Evolutionary conservation across 2,888 invertebrate genomes (phyloP), one percentile per base, ranked within the genome.

Genomic region (Nomada fabriciana): DNA sequence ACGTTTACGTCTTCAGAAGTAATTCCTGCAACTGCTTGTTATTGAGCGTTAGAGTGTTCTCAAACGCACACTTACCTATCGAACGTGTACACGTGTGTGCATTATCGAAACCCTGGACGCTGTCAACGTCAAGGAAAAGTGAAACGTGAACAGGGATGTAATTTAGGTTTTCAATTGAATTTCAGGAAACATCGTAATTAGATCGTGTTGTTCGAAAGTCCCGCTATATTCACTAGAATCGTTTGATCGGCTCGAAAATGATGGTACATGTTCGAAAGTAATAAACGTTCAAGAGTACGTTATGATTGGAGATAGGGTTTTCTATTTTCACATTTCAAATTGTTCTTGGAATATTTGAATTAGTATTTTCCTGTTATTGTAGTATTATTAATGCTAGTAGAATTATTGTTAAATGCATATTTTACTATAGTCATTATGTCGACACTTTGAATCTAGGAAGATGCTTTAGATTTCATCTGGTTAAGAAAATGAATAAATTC

Each of bases 1-100:
- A 43, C 82, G 70, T 80, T 67, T 63, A 67, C 61, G 53, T 59
- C 64, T 67, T 70, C 67, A 69, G 29, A 60, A 76, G 43, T 63
- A 74, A 83, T 76, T 76, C 69, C 20, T 25, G 61, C 20, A 71
- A 65, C 68, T 47, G 53, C 71, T 23, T 61, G 63, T 59, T 76
- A 79, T 36, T 5, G 59, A 47, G 53, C 15, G 47, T 43, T 36
- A 53, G 59, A 53, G 65, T 15, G 71, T 67, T 75, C 59, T 72
- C 60, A 15, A 36, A 20, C 47, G 18, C 36, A 29, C 18, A 36
- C 4, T 7, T 7, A 20, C 7, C 2, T 29, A 23, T 63, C 60
- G 29, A 20, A 20, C 13, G 42, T 55, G 4, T 25, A 25, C 36
- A 11, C 11, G 20, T 70, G 43, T 4, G n/a, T 29, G 10, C 43